phyloP scores from a whole-genome alignment of 2,888 invertebrate genomes.

The Macaria notata region DNA sequence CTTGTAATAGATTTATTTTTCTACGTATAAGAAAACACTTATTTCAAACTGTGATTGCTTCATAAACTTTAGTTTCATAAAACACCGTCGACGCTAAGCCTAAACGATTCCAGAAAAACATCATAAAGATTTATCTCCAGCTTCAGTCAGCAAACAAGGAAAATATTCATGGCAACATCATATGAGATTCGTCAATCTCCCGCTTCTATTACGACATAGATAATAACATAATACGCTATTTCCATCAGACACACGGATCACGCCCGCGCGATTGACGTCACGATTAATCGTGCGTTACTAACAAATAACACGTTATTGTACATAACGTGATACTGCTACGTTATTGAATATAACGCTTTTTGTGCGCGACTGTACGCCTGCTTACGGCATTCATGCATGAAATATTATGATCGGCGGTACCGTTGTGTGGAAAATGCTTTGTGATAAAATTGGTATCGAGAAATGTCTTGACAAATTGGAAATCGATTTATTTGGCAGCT shows the following conservation, averaged over 20 bases:
- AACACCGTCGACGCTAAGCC: not conserved
- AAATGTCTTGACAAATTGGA: conserved; percentile 35
- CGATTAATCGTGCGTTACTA: conserved; percentile 33
- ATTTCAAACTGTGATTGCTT: too few species aligned
- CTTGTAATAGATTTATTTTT: not conserved
- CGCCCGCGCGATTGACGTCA: conserved; percentile 31
- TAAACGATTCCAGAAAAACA: conserved; percentile 7
- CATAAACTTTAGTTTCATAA: too few species aligned
- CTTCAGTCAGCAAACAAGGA: conserved; percentile 21
- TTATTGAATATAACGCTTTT: conserved; percentile 27
- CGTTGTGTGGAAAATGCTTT: conserved; percentile 33
- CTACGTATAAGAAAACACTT: not conserved
- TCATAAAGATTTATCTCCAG: conserved; percentile 17
- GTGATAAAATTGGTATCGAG: conserved; percentile 30
- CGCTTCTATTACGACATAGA: conserved; percentile 13
- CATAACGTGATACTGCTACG: conserved; percentile 6
- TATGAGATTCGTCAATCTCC: conserved; percentile 24
- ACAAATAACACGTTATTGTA: conserved; percentile 26
- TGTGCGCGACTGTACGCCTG: conserved; percentile 35
- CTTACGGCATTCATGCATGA: conserved; percentile 40
- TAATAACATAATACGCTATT: conserved; percentile 17
- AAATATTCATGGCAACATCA: conserved; percentile 20
- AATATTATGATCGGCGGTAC: conserved; percentile 40
- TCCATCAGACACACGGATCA: conserved; percentile 31
- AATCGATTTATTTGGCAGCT: conserved; percentile 31